Evolutionary conservation across 2,113 vertebrate species (phyloP).

Genomic region (Labeo catla): DNA sequence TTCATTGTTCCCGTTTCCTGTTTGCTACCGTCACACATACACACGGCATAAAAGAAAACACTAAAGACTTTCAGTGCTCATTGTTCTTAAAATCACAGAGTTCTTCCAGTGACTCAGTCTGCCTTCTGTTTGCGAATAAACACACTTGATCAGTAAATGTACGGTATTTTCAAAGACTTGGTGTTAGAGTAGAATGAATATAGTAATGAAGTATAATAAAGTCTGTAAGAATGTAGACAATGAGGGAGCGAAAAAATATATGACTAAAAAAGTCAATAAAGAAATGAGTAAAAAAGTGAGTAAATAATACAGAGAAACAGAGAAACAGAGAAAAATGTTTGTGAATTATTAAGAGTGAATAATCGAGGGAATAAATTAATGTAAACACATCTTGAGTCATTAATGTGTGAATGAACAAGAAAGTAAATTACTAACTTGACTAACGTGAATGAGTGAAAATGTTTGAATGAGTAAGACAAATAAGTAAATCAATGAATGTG

Average conservation of each 20-base stretch:
- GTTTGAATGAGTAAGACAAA: not conserved
- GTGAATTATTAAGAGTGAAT: not conserved
- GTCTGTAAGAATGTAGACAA: too few relatives aligned
- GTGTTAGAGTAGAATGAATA: not conserved
- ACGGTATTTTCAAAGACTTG: not conserved
- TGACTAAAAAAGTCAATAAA: not conserved
- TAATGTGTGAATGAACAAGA: not conserved
- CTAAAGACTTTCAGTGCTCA: not conserved
- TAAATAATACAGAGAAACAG: not conserved
- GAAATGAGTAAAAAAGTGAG: not conserved
- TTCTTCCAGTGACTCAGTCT: not conserved
- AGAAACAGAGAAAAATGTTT: too few relatives aligned
- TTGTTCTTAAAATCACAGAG: not conserved
- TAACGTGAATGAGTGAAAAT: not conserved
- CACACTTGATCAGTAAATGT: conserved; percentile 4
- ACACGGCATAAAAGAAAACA: not conserved
- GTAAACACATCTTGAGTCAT: not conserved
- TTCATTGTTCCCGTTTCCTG: not conserved
- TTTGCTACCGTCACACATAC: not conserved
- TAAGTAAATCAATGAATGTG: not conserved
- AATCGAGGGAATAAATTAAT: not conserved
- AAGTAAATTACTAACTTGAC: not conserved
- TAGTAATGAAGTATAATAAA: not conserved
- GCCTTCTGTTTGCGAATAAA: not conserved
- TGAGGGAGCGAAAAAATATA: not conserved